Base-by-base conservation (phyloP, 2,888 invertebrate genomes). In the Lepidocyrtinus sp. region DNA sequence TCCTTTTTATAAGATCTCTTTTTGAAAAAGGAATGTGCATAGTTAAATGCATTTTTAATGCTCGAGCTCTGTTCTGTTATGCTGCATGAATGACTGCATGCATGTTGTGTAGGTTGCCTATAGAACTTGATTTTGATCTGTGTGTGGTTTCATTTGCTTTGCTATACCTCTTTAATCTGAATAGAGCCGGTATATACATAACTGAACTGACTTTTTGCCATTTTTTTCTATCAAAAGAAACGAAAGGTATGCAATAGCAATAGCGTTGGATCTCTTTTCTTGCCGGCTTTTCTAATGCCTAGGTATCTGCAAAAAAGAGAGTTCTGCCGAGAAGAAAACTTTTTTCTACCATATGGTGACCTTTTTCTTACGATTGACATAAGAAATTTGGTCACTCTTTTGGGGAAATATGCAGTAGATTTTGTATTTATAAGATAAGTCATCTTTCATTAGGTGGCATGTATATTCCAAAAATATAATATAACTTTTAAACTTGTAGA, bases 141-240 rank as follows among this genome's bases (percentile, higher is more conserved):
- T 59, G 50, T 50, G 59, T 59, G 59, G 59, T 59, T 59, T 59
- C 59, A 59, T 59, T 59, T 59, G 21, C 21, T 21, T 21, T n/a
- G 59, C 59, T 59, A 59, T 59, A 55, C 59, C 59, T 21, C 59
- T 9, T 21, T 59, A 19, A 59, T 59, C 59, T 59, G 22, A 59
- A 59, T 59, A 59, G 59, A 80, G 80, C 80, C 80, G 80, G 80
- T 80, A 80, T 80, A 80, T 80, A 80, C 80, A 80, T 80, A 75
- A 80, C 74, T 69, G 15, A 17, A 21, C 69, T 55, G 76, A 76
- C 70, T 70, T n/a, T n/a, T 76, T 70, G 76, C 76, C 63, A 76
- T 76, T 76, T 76, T 75, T 76, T 70, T 9, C 59, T 5, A 62
- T 69, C 45, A 24, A 64, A 64, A 70, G 64, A 19, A n/a, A n/a